phyloP scores from a whole-genome alignment of 2,797 vertebrate species.

The Miichthys miiuy region DNA sequence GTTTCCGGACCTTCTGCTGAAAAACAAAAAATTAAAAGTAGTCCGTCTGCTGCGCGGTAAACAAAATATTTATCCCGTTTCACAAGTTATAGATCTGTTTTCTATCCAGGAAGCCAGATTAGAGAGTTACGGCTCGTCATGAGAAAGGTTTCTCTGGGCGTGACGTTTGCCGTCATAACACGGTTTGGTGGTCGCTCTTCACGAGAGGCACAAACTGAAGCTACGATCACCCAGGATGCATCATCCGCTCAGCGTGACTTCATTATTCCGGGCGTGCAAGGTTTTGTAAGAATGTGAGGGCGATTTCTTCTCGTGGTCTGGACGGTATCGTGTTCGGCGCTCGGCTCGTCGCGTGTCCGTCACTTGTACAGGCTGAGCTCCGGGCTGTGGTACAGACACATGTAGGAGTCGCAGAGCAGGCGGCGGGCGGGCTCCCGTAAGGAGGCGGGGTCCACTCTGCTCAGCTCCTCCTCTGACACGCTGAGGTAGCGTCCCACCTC shows the following conservation, averaged over 20 bases:
- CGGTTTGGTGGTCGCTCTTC: too few relatives aligned
- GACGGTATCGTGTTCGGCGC: background rate
- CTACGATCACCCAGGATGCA: background rate
- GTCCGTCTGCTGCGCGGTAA: too few relatives aligned
- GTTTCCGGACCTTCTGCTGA: too few relatives aligned
- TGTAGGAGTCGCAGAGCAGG: slow-evolving; percentile 89
- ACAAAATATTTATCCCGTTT: too few relatives aligned
- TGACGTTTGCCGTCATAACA: too few relatives aligned
- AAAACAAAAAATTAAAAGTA: too few relatives aligned
- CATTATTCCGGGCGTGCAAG: background rate
- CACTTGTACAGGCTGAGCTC: slow-evolving; percentile 90
- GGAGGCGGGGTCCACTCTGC: slow-evolving; percentile 77
- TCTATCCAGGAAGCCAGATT: background rate
- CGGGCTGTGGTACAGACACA: slow-evolving; percentile 91
- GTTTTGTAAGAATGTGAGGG: slow-evolving; percentile 11
- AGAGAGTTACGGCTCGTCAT: too few relatives aligned
- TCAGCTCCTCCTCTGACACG: slow-evolving; percentile 82
- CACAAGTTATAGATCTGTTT: background rate
- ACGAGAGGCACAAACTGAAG: background rate
- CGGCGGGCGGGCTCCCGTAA: slow-evolving; percentile 80
- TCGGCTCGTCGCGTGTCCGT: slow-evolving; percentile 22
- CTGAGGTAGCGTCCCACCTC: slow-evolving; percentile 88
- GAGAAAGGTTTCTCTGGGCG: too few relatives aligned
- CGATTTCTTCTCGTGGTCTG: background rate
- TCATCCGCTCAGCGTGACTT: background rate